Evolutionary conservation across 2,797 vertebrate genomes (phyloP).

Genomic region (Hoplostethus mediterraneus): DNA sequence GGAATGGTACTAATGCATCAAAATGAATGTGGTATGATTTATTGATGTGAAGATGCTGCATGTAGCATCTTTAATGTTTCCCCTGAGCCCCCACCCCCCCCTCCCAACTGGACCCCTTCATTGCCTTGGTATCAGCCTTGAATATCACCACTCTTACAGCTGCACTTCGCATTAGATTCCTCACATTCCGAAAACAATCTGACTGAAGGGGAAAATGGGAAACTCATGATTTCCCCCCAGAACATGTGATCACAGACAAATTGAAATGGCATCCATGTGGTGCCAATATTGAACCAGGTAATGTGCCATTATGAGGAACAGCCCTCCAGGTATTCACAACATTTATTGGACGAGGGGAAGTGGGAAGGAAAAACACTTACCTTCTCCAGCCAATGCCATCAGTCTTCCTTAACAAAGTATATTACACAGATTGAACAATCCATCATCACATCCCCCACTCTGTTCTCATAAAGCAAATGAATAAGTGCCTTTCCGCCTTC

Average conservation of each 20-base stretch:
- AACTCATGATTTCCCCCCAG: slow-evolving; percentile 4
- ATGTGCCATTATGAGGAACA: slow-evolving; percentile 72
- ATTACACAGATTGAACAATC: slow-evolving; percentile 79
- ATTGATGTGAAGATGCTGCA: background rate
- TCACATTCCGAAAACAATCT: slow-evolving; percentile 15
- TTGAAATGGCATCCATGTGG: slow-evolving; percentile 37
- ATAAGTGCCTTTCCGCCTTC: slow-evolving; percentile 61
- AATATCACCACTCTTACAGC: background rate
- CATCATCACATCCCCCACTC: slow-evolving; percentile 71
- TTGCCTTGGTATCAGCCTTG: background rate
- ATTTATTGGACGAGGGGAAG: slow-evolving; percentile 62
- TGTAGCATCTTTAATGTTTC: background rate
- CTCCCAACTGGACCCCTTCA: background rate
- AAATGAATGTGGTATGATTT: background rate
- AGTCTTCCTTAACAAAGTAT: slow-evolving; percentile 78
- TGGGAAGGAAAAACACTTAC: slow-evolving; percentile 69
- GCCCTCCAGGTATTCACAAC: slow-evolving; percentile 66
- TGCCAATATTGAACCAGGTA: slow-evolving; percentile 58
- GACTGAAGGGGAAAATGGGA: background rate
- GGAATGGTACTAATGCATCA: too few species aligned
- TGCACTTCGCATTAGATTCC: background rate
- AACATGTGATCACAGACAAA: slow-evolving; percentile 32
- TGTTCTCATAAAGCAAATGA: slow-evolving; percentile 71
- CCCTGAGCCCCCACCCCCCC: background rate
- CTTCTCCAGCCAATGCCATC: slow-evolving; percentile 67